A percentile compares a stretch with the other conserved stretches of the same genome.
These are phyloP conservation scores for Anthopleura xanthogrammica DNA, from an alignment of 92 coral and sea anemone species.

Conservation along the genomic window DNA sequence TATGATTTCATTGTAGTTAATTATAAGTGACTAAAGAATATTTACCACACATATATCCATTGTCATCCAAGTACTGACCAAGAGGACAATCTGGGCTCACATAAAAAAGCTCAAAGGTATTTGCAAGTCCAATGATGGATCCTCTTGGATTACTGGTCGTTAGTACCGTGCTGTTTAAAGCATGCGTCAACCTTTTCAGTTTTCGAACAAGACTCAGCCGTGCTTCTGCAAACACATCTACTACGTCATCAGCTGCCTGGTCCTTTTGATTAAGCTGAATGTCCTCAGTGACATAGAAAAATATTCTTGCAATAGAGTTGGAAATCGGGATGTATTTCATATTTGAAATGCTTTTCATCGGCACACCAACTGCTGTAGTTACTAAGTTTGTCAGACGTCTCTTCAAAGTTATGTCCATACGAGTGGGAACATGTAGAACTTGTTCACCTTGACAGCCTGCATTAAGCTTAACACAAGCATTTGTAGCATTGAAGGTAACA, in stretches of 20 bases:
- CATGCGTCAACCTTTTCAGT: conserved; percentile 1
- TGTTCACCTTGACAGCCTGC: neutral
- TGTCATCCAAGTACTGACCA: conserved; percentile 24
- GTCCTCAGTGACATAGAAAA: neutral
- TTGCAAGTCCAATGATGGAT: neutral
- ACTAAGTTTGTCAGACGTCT: neutral
- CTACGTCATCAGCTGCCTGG: neutral
- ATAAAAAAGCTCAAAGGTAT: conserved; percentile 6
- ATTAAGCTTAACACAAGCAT: neutral
- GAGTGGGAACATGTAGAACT: neutral
- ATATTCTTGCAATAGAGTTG: neutral
- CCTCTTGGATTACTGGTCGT: neutral
- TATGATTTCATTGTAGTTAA: neutral
- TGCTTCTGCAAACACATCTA: conserved; percentile 18
- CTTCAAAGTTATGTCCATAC: neutral
- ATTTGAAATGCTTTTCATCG: neutral
- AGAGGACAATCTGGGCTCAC: conserved; percentile 28
- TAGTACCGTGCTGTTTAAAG: conserved; percentile 9
- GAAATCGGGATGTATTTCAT: neutral
- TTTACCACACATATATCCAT: conserved; percentile 38
- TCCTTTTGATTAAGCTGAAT: neutral
- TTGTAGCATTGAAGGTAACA: conserved; percentile 29
- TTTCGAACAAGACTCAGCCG: conserved; percentile 6
- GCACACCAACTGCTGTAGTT: neutral
- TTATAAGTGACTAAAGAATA: neutral